Evolutionary conservation across 2,113 vertebrate species (phyloP).

Genomic region (Ceyx margarethae): DNA sequence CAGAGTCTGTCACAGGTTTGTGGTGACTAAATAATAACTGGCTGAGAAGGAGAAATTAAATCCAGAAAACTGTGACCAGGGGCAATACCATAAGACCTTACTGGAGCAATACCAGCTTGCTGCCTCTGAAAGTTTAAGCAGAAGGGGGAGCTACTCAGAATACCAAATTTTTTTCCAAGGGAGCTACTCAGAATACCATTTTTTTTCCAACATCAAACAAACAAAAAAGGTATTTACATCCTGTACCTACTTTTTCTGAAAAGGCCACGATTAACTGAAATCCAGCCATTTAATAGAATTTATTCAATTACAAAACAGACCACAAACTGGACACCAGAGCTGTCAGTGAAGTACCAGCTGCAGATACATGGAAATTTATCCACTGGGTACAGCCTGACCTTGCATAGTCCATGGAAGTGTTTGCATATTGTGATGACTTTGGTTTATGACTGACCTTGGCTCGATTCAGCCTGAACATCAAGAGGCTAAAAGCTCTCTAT

Average conservation of each 20-base stretch:
- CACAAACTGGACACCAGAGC: neutral
- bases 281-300: neutral
- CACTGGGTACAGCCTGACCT: neutral
- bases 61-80: neutral
- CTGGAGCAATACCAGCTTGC: neutral
- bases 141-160: neutral
- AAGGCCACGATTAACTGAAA: neutral
- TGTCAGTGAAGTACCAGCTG: neutral
- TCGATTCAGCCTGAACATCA: constrained; percentile 4
- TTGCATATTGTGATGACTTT: neutral
- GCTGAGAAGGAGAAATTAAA: neutral
- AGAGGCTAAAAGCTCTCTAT: neutral
- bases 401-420: neutral
- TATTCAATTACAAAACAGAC: neutral
- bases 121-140: neutral
- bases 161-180: neutral
- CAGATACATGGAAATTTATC: neutral
- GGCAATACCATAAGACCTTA: neutral
- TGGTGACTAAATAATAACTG: neutral
- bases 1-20: neutral
- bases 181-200: neutral
- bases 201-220: neutral
- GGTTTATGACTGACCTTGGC: neutral
- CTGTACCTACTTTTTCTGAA: neutral
- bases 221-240: neutral